phyloP scores from a whole-genome alignment of 2,797 vertebrate species.

The Esox masquinongy region DNA sequence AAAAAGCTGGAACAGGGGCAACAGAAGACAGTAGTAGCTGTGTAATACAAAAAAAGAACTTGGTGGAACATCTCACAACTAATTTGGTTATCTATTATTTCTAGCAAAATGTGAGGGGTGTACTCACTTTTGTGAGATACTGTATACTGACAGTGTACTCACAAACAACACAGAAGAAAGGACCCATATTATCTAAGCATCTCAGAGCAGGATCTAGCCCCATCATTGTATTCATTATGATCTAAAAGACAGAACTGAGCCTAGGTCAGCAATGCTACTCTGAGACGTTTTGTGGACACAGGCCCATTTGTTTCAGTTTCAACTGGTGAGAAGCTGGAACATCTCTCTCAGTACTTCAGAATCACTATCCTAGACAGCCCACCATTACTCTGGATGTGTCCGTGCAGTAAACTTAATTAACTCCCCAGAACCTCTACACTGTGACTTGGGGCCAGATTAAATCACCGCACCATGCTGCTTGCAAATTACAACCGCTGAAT shows the following conservation, averaged over 20 bases:
- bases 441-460: conserved; percentile 32
- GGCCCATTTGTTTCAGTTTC: neutral
- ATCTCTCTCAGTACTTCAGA: conserved; percentile 1
- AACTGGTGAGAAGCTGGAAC: neutral
- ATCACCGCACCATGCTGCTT: conserved; percentile 16
- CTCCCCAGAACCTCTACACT: conserved; percentile 18
- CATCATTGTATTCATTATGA: too few species aligned
- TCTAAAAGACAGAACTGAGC: too few species aligned
- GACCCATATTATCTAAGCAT: too few species aligned
- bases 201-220: too few species aligned
- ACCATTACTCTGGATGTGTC: conserved; percentile 23
- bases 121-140: too few species aligned
- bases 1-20: too few species aligned
- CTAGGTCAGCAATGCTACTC: too few species aligned
- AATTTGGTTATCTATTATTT: too few species aligned
- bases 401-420: conserved; percentile 29
- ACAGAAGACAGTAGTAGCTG: too few species aligned
- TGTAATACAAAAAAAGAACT: too few species aligned
- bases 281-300: neutral
- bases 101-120: too few species aligned
- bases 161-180: neutral
- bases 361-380: conserved; percentile 17
- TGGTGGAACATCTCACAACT: too few species aligned
- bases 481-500: conserved; percentile 18
- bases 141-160: neutral